phyloP scores from a whole-genome alignment of 2,888 invertebrate genomes.

The Sicus ferrugineus region DNA sequence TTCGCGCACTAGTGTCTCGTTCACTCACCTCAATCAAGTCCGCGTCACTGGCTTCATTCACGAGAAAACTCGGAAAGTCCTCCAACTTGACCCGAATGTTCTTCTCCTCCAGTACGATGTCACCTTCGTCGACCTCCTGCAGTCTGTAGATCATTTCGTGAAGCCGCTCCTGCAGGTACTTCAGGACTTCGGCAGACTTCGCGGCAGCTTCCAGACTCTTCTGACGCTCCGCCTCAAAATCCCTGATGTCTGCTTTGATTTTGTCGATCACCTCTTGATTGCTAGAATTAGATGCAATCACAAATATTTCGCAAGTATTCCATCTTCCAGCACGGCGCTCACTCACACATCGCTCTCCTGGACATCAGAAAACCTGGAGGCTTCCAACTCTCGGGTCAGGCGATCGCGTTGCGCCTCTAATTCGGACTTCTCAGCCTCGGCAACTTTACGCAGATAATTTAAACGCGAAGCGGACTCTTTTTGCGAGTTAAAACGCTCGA shows the following conservation, averaged over 20 bases:
- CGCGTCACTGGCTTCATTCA: conserved; percentile 54
- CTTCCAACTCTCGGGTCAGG: conserved; percentile 75
- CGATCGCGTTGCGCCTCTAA: conserved; percentile 74
- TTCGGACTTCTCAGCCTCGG: conserved; percentile 77
- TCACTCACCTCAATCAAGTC: conserved; percentile 57
- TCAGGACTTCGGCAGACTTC: conserved; percentile 56
- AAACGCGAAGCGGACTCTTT: conserved; percentile 77
- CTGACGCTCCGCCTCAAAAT: conserved; percentile 64
- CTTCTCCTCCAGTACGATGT: conserved; percentile 52
- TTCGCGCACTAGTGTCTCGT: background rate
- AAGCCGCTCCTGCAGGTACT: conserved; percentile 60
- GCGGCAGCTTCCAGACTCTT: conserved; percentile 61
- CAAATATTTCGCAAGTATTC: background rate
- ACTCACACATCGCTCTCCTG: conserved; percentile 82
- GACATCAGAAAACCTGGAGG: conserved; percentile 80
- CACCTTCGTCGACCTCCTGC: conserved; percentile 62
- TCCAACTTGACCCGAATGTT: conserved; percentile 51
- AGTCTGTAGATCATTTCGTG: conserved; percentile 63
- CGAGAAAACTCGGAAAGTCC: conserved; percentile 55
- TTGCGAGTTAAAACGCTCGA: conserved; percentile 77
- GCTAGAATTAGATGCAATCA: conserved; percentile 62
- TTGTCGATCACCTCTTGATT: conserved; percentile 76
- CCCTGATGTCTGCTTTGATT: conserved; percentile 70
- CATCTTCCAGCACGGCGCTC: background rate
- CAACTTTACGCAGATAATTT: conserved; percentile 73